phyloP scores from a whole-genome alignment of 2,888 invertebrate species.

The Muschampia plurimacula region DNA sequence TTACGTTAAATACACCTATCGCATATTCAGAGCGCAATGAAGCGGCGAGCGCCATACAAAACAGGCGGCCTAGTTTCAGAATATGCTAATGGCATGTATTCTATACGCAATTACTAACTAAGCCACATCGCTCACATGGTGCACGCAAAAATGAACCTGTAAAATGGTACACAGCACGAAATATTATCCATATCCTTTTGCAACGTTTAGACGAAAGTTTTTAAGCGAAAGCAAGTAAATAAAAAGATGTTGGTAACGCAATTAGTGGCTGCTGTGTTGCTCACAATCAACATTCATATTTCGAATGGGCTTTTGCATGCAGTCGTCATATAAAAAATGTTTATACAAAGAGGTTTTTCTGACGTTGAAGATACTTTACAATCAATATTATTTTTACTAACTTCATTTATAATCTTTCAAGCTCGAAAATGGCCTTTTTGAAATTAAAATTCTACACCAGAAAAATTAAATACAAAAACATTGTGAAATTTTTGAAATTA shows the following conservation, averaged over 20 bases:
- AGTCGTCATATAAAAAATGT: too few relatives aligned
- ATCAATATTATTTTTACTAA: too few relatives aligned
- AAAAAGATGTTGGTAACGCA: neutral
- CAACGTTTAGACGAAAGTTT: neutral
- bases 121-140: conserved; percentile 24
- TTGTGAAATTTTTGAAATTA: too few relatives aligned
- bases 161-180: neutral
- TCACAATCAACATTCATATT: too few relatives aligned
- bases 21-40: conserved; percentile 56
- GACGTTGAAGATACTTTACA: too few relatives aligned
- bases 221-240: neutral
- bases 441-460: too few relatives aligned
- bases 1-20: conserved; percentile 53
- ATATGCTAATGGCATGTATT: conserved; percentile 57
- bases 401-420: too few relatives aligned
- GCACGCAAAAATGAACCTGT: conserved; percentile 10
- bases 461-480: too few relatives aligned
- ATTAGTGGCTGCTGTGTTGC: neutral
- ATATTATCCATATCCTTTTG: neutral
- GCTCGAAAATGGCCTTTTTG: too few relatives aligned
- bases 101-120: conserved; percentile 48
- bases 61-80: conserved; percentile 55
- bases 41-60: conserved; percentile 47
- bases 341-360: too few relatives aligned
- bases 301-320: too few relatives aligned